Evolutionary conservation across 1,140 invertebrate species (phyloP), one percentile per base, ranked within the genome.

Genomic region (Penaeus chinensis): DNA sequence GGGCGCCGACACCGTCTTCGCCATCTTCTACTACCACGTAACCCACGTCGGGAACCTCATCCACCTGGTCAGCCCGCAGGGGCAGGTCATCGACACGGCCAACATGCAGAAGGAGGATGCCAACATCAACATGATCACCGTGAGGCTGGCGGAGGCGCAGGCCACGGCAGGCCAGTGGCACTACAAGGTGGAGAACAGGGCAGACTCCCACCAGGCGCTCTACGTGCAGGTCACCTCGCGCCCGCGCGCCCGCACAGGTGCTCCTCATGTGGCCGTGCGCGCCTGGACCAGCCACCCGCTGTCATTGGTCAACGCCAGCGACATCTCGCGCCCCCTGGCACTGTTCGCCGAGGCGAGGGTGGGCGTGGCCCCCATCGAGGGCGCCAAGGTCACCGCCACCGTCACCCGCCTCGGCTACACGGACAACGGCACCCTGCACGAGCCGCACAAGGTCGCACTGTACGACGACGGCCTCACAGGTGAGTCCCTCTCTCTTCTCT

Each of bases 1-100:
- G 60, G 90, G 90, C 18, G 80, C 90, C n/a, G 90, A 91, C 84
- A 91, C 90, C 1, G 85, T 90, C 20, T 90, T 91, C 71, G 90
- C 90, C 3, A 89, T 91, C 60, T 91, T 91, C 81, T 91, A 90
- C 81, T 91, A 91, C 76, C 89, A 90, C 79, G 85, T 91, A 16
- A 84, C 90, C 5, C 91, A 91, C 66, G 90, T 91, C 24, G 90
- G 90, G 22, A 89, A 91, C 77, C 47, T 81, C 22, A 87, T 90
- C 61, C 90, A 90, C 76, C 88, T 90, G 13, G 88, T 89, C 16
- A 90, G 82, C 71, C 90, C 90, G 27, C 84, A 90, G 37, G 77
- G 82, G 20, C 90, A 90, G 77, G 90, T 89, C 20, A 90, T 90
- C 32, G 90, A 90, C 82, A 90, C 90, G 27, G 86, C 85, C 47